A percentile compares a stretch with the other conserved stretches of the same genome.
These are phyloP conservation scores for Cyclina sinensis DNA, from an alignment of 1,140 invertebrate species.

Conservation along the genomic window DNA sequence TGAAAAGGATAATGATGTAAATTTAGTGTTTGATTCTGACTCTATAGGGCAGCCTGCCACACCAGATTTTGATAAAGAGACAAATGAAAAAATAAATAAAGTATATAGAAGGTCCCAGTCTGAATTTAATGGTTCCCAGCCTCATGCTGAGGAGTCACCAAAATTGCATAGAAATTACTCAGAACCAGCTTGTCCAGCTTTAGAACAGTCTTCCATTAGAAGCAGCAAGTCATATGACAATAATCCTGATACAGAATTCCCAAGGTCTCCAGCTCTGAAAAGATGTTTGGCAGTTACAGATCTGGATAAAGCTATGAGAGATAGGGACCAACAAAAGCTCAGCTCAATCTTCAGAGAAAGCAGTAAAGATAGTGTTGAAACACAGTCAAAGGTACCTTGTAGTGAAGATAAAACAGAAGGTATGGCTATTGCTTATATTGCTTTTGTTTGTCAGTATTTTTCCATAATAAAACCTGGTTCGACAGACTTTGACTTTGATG, in stretches of 20 bases:
- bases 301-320: slow-evolving; percentile 80
- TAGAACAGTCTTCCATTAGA: slow-evolving; percentile 21
- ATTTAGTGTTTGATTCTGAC: slow-evolving; percentile 67
- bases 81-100: not conserved
- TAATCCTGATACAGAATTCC: slow-evolving; percentile 28
- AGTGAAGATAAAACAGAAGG: slow-evolving; percentile 44
- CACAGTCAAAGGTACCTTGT: not conserved
- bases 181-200: slow-evolving; percentile 46
- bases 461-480: too few relatives aligned
- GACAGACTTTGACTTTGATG: too few relatives aligned
- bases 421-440: not conserved
- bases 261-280: slow-evolving; percentile 60
- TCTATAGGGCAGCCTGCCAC: slow-evolving; percentile 23
- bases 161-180: slow-evolving; percentile 38
- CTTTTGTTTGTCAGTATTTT: not conserved
- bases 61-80: not conserved
- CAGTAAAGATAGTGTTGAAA: slow-evolving; percentile 17
- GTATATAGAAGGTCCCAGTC: slow-evolving; percentile 46
- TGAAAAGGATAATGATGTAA: slow-evolving; percentile 58
- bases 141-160: not conserved
- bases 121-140: slow-evolving; percentile 29
- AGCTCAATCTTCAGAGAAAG: slow-evolving; percentile 65
- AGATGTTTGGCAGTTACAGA: slow-evolving; percentile 73
- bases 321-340: slow-evolving; percentile 76
- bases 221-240: slow-evolving; percentile 57